phyloP scores from a whole-genome alignment of 2,113 vertebrate genomes.

The Aptenodytes patagonicus region DNA sequence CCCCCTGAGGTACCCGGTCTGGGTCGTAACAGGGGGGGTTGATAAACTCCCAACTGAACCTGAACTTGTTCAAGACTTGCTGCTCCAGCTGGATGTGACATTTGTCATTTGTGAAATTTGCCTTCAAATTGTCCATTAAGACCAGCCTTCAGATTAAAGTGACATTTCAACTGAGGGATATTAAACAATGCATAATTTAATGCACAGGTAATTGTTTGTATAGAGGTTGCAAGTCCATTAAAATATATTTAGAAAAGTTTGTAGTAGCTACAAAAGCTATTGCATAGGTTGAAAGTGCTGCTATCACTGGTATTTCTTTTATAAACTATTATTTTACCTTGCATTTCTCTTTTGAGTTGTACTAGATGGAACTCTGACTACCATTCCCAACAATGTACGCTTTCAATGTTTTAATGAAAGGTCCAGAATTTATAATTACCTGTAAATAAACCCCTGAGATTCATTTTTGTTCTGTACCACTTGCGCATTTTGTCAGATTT shows the following conservation, averaged over 20 bases:
- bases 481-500: neutral
- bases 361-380: neutral
- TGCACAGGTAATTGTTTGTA: neutral
- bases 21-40: no score
- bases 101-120: neutral
- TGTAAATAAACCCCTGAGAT: neutral
- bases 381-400: neutral
- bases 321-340: neutral
- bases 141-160: neutral
- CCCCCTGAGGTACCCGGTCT: no score
- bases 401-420: neutral
- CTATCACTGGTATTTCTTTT: neutral
- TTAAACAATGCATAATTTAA: neutral
- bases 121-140: neutral
- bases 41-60: no score
- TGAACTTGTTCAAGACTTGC: no score
- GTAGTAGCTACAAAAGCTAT: neutral
- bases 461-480: neutral
- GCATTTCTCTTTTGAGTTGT: neutral
- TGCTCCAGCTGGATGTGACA: no score
- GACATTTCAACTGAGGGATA: neutral
- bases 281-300: neutral
- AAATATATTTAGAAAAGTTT: neutral
- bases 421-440: neutral
- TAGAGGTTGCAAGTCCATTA: neutral